Evolutionary conservation across 2,797 vertebrate species (phyloP), one percentile per base, ranked within the genome.

Genomic region (Esox lucius): DNA sequence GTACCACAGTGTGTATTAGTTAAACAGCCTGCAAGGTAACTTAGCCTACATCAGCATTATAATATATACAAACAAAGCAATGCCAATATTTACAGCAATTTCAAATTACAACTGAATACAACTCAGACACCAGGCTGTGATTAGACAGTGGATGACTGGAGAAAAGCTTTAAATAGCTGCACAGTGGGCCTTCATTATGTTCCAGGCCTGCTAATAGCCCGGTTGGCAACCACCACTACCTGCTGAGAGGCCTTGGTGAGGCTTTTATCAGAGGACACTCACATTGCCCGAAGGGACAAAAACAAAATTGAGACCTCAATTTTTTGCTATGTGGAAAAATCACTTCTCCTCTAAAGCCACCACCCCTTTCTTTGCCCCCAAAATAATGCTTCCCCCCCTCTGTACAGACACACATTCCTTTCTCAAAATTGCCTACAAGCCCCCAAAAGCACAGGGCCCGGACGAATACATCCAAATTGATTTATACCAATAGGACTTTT

Each of bases 361-460:
- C 73, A 65, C 64, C 39, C 11, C 69, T 24, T 39, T 46, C 17
- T 24, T 24, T 31, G 31, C 35, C 33, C 26, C 71, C 35, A 61
- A 53, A 39, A 59, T 24, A 74, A 75, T 22, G 33, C 19, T n/a
- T 8, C 74, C 77, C 74, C 70, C 73, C 67, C 68, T 33, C 46
- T 66, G 81, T 35, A 73, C 51, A 31, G 9, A 62, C 51, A 84
- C 81, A 83, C 81, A 83, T 70, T 75, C 68, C 71, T 82, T 84
- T 84, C 71, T 79, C 73, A 64, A 75, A 75, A 16, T 70, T 74
- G 72, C 72, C 79, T 71, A 26, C 71, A 74, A 61, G 66, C 5
- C 1, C 46, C n/a, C n/a, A 12, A 49, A 69, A 33, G 35, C 66
- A 66, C 72, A 12, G 16, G 12, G 33, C 48, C 48, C 46, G 66